Percentiles rank a stretch among this genome's conserved stretches.
These are phyloP conservation scores for Aurelia sp. DNA, from an alignment of 30 jellyfish, hydroid and myxozoan species.

Conservation along the genomic window DNA sequence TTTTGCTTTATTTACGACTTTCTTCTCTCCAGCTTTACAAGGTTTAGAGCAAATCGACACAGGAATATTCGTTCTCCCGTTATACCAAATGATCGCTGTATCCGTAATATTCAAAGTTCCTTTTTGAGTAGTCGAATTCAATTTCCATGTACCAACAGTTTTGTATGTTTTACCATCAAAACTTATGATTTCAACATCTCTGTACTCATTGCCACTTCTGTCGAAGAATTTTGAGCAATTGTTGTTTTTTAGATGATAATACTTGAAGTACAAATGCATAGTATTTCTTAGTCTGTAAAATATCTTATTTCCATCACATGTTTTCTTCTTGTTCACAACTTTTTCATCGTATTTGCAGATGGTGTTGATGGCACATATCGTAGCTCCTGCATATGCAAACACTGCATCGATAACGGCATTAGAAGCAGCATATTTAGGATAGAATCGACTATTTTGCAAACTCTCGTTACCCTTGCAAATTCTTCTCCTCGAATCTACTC, in stretches of 20 bases:
- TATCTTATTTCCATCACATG: no score
- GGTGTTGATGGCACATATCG: no score
- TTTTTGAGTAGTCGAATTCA: neutral
- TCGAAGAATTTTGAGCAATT: neutral
- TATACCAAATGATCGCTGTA: conserved; percentile 1
- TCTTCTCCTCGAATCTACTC: no score
- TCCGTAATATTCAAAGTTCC: neutral
- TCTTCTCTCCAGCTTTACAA: conserved; percentile 28
- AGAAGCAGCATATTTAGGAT: no score
- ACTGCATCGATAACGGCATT: no score
- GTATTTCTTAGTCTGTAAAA: neutral
- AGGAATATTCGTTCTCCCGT: neutral
- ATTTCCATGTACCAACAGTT: neutral
- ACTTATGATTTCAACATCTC: neutral
- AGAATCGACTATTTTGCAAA: no score
- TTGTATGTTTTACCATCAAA: neutral
- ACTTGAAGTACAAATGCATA: neutral
- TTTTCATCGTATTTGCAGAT: no score
- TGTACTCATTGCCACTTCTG: neutral
- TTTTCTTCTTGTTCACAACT: no score
- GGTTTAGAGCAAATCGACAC: conserved; percentile 43
- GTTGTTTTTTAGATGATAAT: neutral
- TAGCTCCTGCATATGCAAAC: no score
- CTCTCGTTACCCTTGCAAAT: no score
- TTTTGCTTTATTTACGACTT: neutral